phyloP scores from a whole-genome alignment of 2,888 invertebrate species.

The Amorpha juglandis region DNA sequence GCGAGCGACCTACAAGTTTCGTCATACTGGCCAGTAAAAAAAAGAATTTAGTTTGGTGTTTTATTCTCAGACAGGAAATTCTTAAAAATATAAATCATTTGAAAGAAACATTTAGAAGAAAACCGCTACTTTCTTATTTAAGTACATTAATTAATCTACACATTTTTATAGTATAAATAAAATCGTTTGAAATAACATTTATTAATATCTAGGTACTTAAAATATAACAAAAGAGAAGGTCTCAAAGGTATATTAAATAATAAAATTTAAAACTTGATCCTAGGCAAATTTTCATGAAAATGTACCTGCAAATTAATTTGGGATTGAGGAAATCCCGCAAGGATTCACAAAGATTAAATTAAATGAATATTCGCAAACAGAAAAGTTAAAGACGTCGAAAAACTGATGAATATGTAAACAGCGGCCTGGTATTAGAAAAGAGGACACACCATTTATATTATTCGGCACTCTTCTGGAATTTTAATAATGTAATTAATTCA shows the following conservation, averaged over 20 bases:
- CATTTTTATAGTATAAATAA: too few species aligned
- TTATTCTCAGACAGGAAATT: too few species aligned
- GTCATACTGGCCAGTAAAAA: too few species aligned
- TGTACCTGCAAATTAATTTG: slow-evolving; percentile 4
- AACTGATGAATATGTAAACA: slow-evolving; percentile 25
- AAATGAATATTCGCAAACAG: slow-evolving; percentile 15
- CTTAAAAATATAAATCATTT: too few species aligned
- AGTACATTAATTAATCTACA: too few species aligned
- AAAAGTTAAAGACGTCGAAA: slow-evolving; percentile 17
- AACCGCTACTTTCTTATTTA: too few species aligned
- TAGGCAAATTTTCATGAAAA: neutral
- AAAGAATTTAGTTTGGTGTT: too few species aligned
- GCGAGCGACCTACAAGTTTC: too few species aligned
- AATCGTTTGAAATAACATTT: too few species aligned
- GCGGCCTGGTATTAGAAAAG: neutral
- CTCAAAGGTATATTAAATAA: neutral
- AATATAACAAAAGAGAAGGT: too few species aligned
- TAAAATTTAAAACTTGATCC: neutral
- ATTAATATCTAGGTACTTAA: too few species aligned
- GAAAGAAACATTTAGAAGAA: too few species aligned
- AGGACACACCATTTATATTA: neutral
- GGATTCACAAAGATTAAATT: slow-evolving; percentile 21
- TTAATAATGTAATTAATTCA: neutral
- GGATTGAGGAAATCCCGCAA: slow-evolving; percentile 9
- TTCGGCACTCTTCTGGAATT: neutral